Conservation (phyloP, 2,888 invertebrate species). For the Chesias legatella region DNA sequence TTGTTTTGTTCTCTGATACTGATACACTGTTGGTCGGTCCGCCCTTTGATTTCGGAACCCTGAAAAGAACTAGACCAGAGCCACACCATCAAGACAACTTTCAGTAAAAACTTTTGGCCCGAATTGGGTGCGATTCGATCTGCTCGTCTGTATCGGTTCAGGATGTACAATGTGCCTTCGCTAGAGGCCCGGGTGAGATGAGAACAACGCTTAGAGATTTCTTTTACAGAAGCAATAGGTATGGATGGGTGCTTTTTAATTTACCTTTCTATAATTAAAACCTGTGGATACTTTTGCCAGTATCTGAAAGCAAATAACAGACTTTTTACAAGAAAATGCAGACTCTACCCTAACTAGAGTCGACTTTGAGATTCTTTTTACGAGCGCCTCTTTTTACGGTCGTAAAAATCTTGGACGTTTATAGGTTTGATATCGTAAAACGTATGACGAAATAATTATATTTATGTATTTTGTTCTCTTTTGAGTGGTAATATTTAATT, state of each 20-base stretch:
- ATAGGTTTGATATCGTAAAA: too few relatives aligned
- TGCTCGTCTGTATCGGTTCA: background rate
- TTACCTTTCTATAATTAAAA: slow-evolving; percentile 74
- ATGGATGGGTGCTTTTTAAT: slow-evolving; percentile 71
- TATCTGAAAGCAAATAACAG: slow-evolving; percentile 58
- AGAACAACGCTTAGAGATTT: slow-evolving; percentile 44
- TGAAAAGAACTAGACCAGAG: too few relatives aligned
- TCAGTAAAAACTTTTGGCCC: background rate
- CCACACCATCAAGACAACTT: too few relatives aligned
- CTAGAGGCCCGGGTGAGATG: slow-evolving; percentile 37
- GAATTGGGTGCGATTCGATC: background rate
- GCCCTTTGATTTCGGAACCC: too few relatives aligned
- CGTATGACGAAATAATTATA: too few relatives aligned
- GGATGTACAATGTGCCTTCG: slow-evolving; percentile 12
- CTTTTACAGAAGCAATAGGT: slow-evolving; percentile 53
- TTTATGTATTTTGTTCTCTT: too few relatives aligned
- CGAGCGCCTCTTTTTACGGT: slow-evolving; percentile 1
- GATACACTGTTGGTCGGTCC: too few relatives aligned
- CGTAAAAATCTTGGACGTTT: background rate
- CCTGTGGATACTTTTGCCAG: slow-evolving; percentile 50
- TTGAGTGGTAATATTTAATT: too few relatives aligned
- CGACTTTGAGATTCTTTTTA: slow-evolving; percentile 9
- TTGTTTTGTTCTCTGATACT: too few relatives aligned
- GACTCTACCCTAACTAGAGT: slow-evolving; percentile 24
- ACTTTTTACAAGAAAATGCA: slow-evolving; percentile 37